Evolutionary conservation across 2,113 vertebrate species (phyloP).

Genomic region (Saguinus midas): DNA sequence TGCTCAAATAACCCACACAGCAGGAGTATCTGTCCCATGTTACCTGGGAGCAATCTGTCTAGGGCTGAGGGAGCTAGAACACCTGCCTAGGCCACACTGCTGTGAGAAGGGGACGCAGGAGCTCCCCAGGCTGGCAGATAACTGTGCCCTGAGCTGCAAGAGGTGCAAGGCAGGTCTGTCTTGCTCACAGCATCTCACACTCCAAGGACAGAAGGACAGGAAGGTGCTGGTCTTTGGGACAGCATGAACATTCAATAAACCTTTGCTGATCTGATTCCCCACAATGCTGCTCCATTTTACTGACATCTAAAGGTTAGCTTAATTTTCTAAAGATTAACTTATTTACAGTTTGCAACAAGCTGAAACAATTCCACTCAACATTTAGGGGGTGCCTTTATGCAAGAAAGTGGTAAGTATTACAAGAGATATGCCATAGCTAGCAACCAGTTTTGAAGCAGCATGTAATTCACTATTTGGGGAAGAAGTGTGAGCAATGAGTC

Average conservation of each 20-base stretch:
- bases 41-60: neutral
- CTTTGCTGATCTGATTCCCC: neutral
- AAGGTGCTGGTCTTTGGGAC: neutral
- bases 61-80: neutral
- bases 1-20: neutral
- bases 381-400: neutral
- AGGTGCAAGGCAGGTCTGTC: neutral
- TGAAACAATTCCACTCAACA: slow-evolving; percentile 9
- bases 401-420: neutral
- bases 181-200: neutral
- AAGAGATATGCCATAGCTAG: neutral
- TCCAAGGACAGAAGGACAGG: neutral
- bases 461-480: neutral
- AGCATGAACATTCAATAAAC: neutral
- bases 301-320: neutral
- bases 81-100: neutral
- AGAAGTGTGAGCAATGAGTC: neutral
- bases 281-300: neutral
- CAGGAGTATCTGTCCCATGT: neutral
- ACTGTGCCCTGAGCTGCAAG: neutral
- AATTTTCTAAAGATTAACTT: neutral
- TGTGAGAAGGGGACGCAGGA: neutral
- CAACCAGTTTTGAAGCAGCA: neutral
- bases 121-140: neutral
- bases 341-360: neutral